These are phyloP conservation scores for Perca schrenkii DNA, from an alignment of 2,113 vertebrate genomes.

Conservation along the genomic window DNA sequence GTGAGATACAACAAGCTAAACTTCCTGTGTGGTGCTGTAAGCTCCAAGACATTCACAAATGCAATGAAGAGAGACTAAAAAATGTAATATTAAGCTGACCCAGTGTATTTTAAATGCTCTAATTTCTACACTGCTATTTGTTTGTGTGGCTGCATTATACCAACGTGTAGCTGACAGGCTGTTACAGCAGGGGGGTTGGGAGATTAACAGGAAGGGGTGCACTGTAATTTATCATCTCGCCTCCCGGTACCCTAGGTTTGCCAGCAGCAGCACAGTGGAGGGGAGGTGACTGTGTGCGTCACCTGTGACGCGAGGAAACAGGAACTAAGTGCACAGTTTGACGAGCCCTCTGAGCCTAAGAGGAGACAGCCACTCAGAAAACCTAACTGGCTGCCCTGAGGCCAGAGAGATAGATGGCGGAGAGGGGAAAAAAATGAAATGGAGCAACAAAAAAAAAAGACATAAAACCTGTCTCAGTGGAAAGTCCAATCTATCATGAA, in stretches of 20 bases:
- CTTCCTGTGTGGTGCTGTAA: neutral
- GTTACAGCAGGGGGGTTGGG: neutral
- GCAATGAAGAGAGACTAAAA: neutral
- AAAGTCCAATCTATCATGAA: slow-evolving; percentile 24
- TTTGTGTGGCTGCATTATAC: neutral
- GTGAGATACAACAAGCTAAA: neutral
- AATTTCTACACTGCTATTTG: neutral
- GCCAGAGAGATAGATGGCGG: slow-evolving; percentile 21
- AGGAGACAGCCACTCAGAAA: slow-evolving; percentile 74
- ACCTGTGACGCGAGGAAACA: slow-evolving; percentile 43
- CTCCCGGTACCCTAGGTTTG: slow-evolving; percentile 30
- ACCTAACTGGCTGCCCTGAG: slow-evolving; percentile 51
- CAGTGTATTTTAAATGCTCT: neutral
- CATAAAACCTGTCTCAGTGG: slow-evolving; percentile 16
- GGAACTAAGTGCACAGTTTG: slow-evolving; percentile 63
- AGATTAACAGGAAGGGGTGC: neutral
- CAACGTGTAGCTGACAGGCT: slow-evolving; percentile 39
- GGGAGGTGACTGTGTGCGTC: slow-evolving; percentile 50
- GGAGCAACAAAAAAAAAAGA: neutral
- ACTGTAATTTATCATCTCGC: slow-evolving; percentile 59
- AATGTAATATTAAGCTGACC: neutral
- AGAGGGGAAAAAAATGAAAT: neutral
- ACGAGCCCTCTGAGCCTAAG: slow-evolving; percentile 66
- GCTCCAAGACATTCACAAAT: neutral
- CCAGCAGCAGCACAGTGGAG: slow-evolving; percentile 9